Percentiles rank a stretch among this genome's conserved stretches.
These are phyloP conservation scores for Fulica atra DNA, from an alignment of 2,113 vertebrate species.

Conservation along the genomic window DNA sequence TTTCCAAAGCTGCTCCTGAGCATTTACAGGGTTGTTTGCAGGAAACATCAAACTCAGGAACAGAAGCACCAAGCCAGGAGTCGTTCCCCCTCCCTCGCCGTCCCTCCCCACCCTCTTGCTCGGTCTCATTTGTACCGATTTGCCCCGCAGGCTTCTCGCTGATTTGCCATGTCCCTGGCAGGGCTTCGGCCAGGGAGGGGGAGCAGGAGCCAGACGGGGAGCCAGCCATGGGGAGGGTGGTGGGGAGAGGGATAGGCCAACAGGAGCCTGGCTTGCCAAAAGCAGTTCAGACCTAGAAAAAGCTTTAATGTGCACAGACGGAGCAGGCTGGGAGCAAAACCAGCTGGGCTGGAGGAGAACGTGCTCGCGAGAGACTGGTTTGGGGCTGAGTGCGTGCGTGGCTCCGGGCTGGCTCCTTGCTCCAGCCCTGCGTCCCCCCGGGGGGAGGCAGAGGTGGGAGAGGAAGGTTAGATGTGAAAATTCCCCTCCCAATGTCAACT, in stretches of 20 bases:
- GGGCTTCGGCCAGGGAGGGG: conserved; percentile 42
- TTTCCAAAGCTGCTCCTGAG: neutral
- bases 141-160: conserved; percentile 61
- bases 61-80: conserved; percentile 36
- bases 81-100: neutral
- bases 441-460: neutral
- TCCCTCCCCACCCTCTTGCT: conserved; percentile 52
- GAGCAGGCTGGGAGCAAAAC: conserved; percentile 65
- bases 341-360: conserved; percentile 58
- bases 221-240: neutral
- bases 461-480: neutral
- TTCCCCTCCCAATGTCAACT: neutral
- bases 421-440: neutral
- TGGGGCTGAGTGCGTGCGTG: neutral
- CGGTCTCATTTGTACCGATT: conserved; percentile 65
- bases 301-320: conserved; percentile 56
- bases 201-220: conserved; percentile 35
- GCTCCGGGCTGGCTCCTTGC: neutral
- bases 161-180: conserved; percentile 66
- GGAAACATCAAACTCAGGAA: conserved; percentile 47
- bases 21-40: conserved; percentile 38
- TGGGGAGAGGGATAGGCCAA: neutral
- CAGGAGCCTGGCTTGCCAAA: conserved; percentile 57
- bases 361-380: conserved; percentile 32
- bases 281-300: conserved; percentile 59